Conservation (phyloP, 2,113 vertebrate species). For the Albula goreensis region DNA sequence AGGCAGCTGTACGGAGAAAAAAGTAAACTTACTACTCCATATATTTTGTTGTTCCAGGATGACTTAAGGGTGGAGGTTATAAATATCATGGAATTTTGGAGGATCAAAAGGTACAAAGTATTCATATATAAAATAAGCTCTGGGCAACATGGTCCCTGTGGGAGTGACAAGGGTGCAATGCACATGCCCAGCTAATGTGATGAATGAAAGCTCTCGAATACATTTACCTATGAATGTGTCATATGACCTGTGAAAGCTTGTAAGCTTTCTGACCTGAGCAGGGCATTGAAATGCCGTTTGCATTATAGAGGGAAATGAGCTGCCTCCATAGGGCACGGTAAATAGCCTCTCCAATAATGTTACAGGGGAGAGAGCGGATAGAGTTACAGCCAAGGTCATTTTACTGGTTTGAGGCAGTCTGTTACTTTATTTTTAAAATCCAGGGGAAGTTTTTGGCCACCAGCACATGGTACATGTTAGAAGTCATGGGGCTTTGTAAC, state of each 20-base stretch:
- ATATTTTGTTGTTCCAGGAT: not conserved
- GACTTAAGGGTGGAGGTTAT: not conserved
- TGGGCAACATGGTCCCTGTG: not conserved
- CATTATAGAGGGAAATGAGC: not conserved
- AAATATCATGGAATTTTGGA: not conserved
- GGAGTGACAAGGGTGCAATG: not conserved
- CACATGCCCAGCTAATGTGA: not conserved
- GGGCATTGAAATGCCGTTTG: not conserved
- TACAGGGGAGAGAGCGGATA: not conserved
- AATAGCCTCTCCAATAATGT: not conserved
- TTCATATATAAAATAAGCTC: not conserved
- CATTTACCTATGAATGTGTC: not conserved
- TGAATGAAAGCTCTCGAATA: not conserved
- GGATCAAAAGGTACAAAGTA: not conserved
- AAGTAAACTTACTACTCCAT: not conserved
- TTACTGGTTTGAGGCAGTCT: not conserved
- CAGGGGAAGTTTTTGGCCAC: not conserved
- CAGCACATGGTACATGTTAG: not conserved
- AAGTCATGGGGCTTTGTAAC: not conserved
- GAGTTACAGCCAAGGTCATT: constrained; percentile 4
- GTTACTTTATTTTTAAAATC: not conserved
- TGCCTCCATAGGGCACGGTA: not conserved
- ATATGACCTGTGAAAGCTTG: not conserved
- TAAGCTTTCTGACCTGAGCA: not conserved
- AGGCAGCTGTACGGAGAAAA: not conserved